Base-by-base conservation (phyloP, 2,888 invertebrate species). In the Rhagophthalmus giganteus region DNA sequence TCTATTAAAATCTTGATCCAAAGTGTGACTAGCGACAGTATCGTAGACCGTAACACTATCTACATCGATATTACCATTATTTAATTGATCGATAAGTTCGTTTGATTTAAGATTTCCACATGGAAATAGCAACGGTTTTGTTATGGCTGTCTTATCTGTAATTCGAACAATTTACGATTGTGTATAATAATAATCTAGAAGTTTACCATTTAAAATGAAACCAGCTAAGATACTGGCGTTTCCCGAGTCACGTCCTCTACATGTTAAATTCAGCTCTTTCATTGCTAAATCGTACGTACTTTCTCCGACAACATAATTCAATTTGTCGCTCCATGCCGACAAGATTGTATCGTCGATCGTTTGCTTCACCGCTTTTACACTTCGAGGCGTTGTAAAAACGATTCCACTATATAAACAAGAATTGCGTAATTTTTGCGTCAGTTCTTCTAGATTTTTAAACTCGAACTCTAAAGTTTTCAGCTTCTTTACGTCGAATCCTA, bases 31-130 rank as follows among this genome's bases (percentile, higher is more conserved):
- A 24, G 75, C 67, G 24, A 77, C 71, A 1, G 81, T 81, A 47
- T 80, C 78, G 62, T 82, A 82, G 3, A 81, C 79, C 54, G 76
- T 74, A 31, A 79, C 70, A 10, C 75, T 72, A 37, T 80, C 78
- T 12, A 81, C 55, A 16, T 58, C 52, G 48, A 79, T 72, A 1
- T 75, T 74, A 30, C 68, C 70, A 20, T 74, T 72, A 3, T 59
- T 58, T 28, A 81, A 66, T 51, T 76, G 76, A 7, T 70, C 63
- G 39, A 75, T 73, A 27, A 82, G 63, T 2, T 76, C 75, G 53
- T 81, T 81, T 10, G 76, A 76, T 39, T 78, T 78, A 39, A 82
- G 66, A 66, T 80, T 81, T 2, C 81, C 80, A 68, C 80, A 81
- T 0, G 82, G 82, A 67, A 79, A 74, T 28, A 82, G 59, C 42